Evolutionary conservation across 2,888 invertebrate species (phyloP).

Genomic region (Zaprionus bogoriensis): DNA sequence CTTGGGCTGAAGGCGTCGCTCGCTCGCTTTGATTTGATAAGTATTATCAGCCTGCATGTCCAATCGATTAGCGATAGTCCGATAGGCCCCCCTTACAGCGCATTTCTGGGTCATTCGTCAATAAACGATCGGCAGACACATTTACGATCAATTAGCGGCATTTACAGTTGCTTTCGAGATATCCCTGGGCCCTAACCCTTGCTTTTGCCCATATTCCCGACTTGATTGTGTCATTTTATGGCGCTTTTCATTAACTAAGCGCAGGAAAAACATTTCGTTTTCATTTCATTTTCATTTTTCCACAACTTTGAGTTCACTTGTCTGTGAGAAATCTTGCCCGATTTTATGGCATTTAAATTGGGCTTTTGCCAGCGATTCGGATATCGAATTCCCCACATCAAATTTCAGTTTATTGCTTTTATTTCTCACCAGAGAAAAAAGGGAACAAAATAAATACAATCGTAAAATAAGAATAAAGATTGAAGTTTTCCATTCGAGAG

Average conservation of each 20-base stretch:
- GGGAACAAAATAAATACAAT: slow-evolving; percentile 3
- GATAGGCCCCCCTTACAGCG: neutral
- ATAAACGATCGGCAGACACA: slow-evolving; percentile 37
- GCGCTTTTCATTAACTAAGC: slow-evolving; percentile 67
- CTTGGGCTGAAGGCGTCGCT: slow-evolving; percentile 77
- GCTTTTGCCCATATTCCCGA: neutral
- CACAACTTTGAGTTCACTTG: slow-evolving; percentile 27
- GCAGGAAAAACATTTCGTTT: slow-evolving; percentile 65
- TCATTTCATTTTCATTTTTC: slow-evolving; percentile 16
- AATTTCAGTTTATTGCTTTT: slow-evolving; percentile 41
- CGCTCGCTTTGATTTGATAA: slow-evolving; percentile 81
- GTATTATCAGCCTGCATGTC: slow-evolving; percentile 81
- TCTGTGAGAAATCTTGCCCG: slow-evolving; percentile 55
- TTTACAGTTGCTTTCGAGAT: slow-evolving; percentile 52
- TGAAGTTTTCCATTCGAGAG: too few species aligned
- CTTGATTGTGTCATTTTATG: slow-evolving; percentile 59
- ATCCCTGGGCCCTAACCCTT: slow-evolving; percentile 23
- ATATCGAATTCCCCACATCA: slow-evolving; percentile 54
- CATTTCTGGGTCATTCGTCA: slow-evolving; percentile 71
- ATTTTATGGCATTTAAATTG: slow-evolving; percentile 74
- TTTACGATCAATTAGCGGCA: slow-evolving; percentile 76
- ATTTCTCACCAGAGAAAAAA: slow-evolving; percentile 19
- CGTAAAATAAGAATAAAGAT: slow-evolving; percentile 44
- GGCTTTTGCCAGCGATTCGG: slow-evolving; percentile 64
- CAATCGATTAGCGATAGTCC: slow-evolving; percentile 67